These are phyloP conservation scores for Trichechus manatus DNA, from an alignment of 2,113 vertebrate genomes.

Conservation along the genomic window DNA sequence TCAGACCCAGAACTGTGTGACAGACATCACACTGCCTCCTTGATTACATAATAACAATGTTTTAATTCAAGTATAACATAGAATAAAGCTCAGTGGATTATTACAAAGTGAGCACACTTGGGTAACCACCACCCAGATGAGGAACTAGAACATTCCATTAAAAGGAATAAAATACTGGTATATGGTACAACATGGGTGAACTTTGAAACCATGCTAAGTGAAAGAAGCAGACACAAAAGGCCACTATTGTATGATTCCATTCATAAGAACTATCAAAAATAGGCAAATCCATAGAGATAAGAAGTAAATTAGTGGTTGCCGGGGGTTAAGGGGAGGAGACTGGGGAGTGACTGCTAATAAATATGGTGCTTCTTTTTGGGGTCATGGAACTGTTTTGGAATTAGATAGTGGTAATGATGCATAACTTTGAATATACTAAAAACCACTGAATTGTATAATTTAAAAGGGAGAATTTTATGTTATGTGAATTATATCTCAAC, in stretches of 20 bases:
- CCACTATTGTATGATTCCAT: background rate
- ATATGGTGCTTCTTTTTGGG: background rate
- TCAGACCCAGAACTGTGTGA: background rate
- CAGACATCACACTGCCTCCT: fast-evolving
- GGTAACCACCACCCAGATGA: background rate
- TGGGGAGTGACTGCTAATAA: background rate
- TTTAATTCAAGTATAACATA: background rate
- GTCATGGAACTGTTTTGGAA: background rate
- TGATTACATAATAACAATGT: background rate
- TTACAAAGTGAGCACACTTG: background rate
- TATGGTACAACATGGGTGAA: background rate
- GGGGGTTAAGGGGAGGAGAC: background rate
- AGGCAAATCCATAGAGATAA: background rate
- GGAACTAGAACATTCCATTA: background rate
- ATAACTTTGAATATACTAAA: background rate
- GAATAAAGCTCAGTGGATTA: background rate
- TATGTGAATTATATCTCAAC: background rate
- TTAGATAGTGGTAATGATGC: background rate
- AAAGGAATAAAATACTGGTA: background rate
- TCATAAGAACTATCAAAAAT: background rate
- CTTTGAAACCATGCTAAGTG: background rate
- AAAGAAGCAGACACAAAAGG: background rate
- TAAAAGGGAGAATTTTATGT: background rate
- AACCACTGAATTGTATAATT: background rate
- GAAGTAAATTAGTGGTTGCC: background rate